Conservation (phyloP, 2,888 invertebrate genomes). For the Heliconius cydno region DNA sequence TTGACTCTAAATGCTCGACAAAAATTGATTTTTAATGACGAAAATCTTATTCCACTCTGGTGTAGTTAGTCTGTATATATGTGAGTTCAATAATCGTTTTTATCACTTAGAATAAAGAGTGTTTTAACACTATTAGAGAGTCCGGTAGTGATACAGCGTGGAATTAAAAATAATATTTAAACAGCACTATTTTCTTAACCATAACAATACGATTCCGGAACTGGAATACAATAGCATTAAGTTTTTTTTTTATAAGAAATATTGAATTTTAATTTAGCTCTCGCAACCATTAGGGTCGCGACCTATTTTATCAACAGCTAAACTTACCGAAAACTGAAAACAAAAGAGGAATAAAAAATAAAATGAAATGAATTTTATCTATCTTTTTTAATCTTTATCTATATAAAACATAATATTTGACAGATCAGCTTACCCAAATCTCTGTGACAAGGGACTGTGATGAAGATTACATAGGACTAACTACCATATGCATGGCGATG, state of each 20-base stretch:
- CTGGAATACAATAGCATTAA: conserved; percentile 9
- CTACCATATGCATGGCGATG: conserved; percentile 53
- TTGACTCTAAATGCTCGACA: background rate
- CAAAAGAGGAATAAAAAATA: background rate
- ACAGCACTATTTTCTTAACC: background rate
- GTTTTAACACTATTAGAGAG: background rate
- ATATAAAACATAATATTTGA: conserved; percentile 49
- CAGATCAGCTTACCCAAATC: conserved; percentile 62
- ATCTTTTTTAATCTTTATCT: conserved; percentile 27
- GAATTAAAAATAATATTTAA: background rate
- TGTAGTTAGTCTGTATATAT: background rate
- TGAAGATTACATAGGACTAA: conserved; percentile 63
- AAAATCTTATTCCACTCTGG: background rate
- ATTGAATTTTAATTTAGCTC: conserved; percentile 19
- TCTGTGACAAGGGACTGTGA: conserved; percentile 69
- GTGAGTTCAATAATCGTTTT: too few relatives aligned
- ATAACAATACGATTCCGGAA: background rate
- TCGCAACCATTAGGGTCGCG: conserved; percentile 15
- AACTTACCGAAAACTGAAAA: conserved; percentile 13
- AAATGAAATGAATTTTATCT: conserved; percentile 19
- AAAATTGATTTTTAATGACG: background rate
- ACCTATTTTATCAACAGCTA: conserved; percentile 18
- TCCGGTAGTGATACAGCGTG: background rate
- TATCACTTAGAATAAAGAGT: background rate
- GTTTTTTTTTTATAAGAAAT: conserved; percentile 5